Percentiles rank a stretch among this genome's conserved stretches.
phyloP scores from a whole-genome alignment of 2,113 vertebrate genomes.

The Heterocephalus glaber region DNA sequence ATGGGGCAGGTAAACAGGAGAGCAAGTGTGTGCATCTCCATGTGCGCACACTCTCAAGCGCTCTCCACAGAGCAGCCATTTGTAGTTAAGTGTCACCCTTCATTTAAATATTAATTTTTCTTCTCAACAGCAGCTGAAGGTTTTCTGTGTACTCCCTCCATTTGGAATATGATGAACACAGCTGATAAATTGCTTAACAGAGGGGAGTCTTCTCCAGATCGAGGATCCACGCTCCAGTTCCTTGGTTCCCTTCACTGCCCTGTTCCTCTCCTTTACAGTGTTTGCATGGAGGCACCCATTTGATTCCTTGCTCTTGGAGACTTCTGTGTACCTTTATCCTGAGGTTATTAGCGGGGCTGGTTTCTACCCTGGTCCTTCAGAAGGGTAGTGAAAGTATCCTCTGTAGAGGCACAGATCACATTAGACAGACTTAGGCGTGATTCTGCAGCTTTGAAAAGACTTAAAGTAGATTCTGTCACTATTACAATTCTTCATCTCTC shows the following conservation, averaged over 20 bases:
- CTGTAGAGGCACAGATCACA: background rate
- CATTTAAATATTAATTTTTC: background rate
- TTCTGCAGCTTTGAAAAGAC: background rate
- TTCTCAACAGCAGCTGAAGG: background rate
- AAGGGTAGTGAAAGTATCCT: background rate
- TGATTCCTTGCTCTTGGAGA: background rate
- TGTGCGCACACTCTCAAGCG: too few relatives aligned
- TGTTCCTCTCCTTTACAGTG: background rate
- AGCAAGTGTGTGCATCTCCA: rapidly evolving
- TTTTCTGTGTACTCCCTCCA: background rate
- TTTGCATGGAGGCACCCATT: rapidly evolving
- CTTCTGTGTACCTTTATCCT: background rate
- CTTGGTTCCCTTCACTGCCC: background rate
- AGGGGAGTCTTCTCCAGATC: background rate
- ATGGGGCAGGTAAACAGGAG: background rate
- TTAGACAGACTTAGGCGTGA: background rate
- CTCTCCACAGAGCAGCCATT: background rate
- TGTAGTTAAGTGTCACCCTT: background rate
- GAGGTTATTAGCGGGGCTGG: background rate
- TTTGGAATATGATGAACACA: background rate
- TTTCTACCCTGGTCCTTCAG: background rate
- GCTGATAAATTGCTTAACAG: background rate
- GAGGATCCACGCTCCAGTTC: background rate
- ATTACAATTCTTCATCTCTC: background rate
- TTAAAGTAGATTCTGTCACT: background rate